Evolutionary conservation across 1,140 invertebrate species (phyloP).

Genomic region (Coelopa frigida): DNA sequence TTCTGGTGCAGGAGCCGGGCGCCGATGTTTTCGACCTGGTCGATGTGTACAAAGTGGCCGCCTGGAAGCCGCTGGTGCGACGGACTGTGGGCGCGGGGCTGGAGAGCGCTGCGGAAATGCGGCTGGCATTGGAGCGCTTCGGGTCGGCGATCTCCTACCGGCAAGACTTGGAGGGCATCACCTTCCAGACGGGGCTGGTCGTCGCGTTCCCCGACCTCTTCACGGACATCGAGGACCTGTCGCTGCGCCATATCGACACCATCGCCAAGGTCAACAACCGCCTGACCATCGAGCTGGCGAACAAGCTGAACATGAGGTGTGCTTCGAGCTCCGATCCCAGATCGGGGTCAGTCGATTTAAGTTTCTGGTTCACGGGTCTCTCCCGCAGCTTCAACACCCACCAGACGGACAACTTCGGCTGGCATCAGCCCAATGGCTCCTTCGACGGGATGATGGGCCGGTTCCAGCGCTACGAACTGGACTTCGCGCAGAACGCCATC

Average conservation of each 20-base stretch:
- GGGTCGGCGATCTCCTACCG: slow-evolving; percentile 34
- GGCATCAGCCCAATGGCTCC: slow-evolving; percentile 47
- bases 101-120: slow-evolving; percentile 16
- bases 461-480: slow-evolving; percentile 48
- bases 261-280: slow-evolving; percentile 50
- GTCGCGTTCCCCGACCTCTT: slow-evolving; percentile 44
- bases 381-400: slow-evolving; percentile 44
- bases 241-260: slow-evolving; percentile 47
- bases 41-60: slow-evolving; percentile 34
- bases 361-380: not conserved
- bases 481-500: slow-evolving; percentile 48
- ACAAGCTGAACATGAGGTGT: slow-evolving; percentile 48
- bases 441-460: slow-evolving; percentile 50
- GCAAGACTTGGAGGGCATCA: slow-evolving; percentile 35
- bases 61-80: slow-evolving; percentile 21
- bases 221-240: slow-evolving; percentile 42
- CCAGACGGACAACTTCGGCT: slow-evolving; percentile 50
- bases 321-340: not conserved
- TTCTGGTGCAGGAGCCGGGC: slow-evolving; percentile 13
- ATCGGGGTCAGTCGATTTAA: not conserved
- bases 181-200: slow-evolving; percentile 33
- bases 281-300: slow-evolving; percentile 43
- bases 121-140: slow-evolving; percentile 21
- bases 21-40: slow-evolving; percentile 16
- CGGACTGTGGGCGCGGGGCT: slow-evolving; percentile 15